Conservation (phyloP, 2,113 vertebrate genomes). For the Sapayoa aenigma region DNA sequence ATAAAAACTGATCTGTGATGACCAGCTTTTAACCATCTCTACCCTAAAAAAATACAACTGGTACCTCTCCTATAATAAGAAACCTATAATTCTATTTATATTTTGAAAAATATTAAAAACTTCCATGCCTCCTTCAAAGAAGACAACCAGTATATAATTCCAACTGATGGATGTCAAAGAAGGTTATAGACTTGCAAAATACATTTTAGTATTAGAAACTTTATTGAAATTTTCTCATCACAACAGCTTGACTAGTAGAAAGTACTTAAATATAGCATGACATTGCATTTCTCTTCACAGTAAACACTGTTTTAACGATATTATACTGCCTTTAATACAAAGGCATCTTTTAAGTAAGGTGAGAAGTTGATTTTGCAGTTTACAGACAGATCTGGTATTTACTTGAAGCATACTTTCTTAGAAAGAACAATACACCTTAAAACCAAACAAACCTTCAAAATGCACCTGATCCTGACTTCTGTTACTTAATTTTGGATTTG, state of each 20-base stretch:
- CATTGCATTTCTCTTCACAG: background rate
- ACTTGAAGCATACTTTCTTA: background rate
- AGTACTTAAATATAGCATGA: background rate
- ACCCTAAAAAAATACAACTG: background rate
- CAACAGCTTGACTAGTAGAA: background rate
- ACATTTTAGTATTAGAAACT: background rate
- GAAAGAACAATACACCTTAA: background rate
- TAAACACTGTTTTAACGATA: background rate
- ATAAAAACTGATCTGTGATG: background rate
- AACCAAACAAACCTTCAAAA: background rate
- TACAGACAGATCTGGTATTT: background rate
- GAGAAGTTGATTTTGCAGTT: background rate
- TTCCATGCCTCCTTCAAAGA: background rate
- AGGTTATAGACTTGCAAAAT: background rate
- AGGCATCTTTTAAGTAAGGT: background rate
- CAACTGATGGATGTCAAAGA: background rate
- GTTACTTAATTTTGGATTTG: background rate
- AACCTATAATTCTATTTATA: background rate
- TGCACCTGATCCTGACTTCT: background rate
- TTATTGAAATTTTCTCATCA: background rate
- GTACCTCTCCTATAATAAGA: background rate
- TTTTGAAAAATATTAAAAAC: background rate
- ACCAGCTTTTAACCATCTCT: background rate
- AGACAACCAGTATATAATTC: background rate
- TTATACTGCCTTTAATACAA: background rate